Conservation (phyloP, 2,113 vertebrate species). For the Nipponia nippon region DNA sequence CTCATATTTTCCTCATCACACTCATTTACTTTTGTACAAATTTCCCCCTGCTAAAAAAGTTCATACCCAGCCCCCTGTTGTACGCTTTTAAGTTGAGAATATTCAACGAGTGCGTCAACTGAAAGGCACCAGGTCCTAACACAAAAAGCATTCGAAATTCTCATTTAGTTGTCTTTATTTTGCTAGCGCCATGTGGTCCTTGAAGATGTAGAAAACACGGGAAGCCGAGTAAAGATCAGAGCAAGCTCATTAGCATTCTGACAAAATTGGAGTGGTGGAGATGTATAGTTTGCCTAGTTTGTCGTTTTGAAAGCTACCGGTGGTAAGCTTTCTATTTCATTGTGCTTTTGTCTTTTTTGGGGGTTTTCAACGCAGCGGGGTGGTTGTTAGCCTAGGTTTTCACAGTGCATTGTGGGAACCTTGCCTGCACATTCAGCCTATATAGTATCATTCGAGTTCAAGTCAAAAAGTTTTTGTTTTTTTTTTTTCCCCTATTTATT, state of each 20-base stretch:
- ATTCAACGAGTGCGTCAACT: slow-evolving; percentile 90
- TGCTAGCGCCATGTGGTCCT: slow-evolving; percentile 98
- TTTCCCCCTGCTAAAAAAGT: slow-evolving; percentile 83
- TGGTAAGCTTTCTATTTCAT: slow-evolving; percentile 87
- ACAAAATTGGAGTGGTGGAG: slow-evolving; percentile 92
- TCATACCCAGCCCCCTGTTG: slow-evolving; percentile 89
- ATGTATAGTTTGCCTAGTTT: slow-evolving; percentile 89
- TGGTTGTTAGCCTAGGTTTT: slow-evolving; percentile 83
- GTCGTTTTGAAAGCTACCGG: slow-evolving; percentile 85
- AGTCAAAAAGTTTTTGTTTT: slow-evolving; percentile 71
- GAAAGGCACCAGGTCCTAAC: slow-evolving; percentile 91
- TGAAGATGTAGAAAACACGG: slow-evolving; percentile 99
- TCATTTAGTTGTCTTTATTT: slow-evolving; percentile 99
- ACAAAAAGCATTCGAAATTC: slow-evolving; percentile 97
- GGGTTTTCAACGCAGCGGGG: slow-evolving; percentile 84
- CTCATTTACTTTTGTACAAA: slow-evolving; percentile 87
- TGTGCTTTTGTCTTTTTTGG: slow-evolving; percentile 91
- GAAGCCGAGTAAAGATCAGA: slow-evolving; percentile 98
- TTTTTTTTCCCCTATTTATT: slow-evolving; percentile 26
- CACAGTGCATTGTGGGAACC: slow-evolving; percentile 92
- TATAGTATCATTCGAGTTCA: slow-evolving; percentile 79
- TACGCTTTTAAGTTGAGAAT: slow-evolving; percentile 85
- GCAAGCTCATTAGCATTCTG: slow-evolving; percentile 98
- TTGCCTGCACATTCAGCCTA: slow-evolving; percentile 74
- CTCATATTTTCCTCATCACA: slow-evolving; percentile 86